Evolutionary conservation across 2,113 vertebrate genomes (phyloP), one percentile per base, ranked within the genome.

Genomic region (Indicator maculatus): DNA sequence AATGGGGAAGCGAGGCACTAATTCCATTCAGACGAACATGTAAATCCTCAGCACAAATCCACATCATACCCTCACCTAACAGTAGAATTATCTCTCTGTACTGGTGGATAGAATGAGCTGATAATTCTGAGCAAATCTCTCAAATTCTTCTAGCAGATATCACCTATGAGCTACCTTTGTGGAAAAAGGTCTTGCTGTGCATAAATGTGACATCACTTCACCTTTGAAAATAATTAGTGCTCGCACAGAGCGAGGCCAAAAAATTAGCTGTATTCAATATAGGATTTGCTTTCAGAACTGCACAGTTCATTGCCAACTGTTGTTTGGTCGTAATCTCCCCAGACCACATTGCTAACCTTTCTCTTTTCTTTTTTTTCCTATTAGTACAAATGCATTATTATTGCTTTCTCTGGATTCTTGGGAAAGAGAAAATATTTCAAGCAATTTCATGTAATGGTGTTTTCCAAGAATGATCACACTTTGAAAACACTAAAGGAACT

Each of bases 141-240:
- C 19, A 21, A 67, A 74, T 67, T 77, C 53, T 41, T 74, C 8
- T 33, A n/a, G 67, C 8, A 2, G 44, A 3, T 55, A 60, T 64
- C 41, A 47, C 13, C 12, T 74, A 31, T 21, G 58, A 41, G 33
- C 21, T 58, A 21, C 12, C 71, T 59, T 26, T 8, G 30, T 30
- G 41, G 41, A 16, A 79, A 75, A n/a, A 18, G 30, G 5, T 67
- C 63, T 95, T 76, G 36, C 36, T 93, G 59, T 31, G 38, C 72
- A 52, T 81, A 86, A 74, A n/a, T 67, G 30, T 89, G 52, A 38
- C 85, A 72, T 95, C 65, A 75, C 61, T 61, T 69, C 53, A 61
- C 33, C 26, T 96, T 92, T 72, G 39, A 92, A 95, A 93, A 90
- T 92, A 93, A 95, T 73, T 92, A 88, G 86, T 95, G 86, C 86